Base-by-base conservation (phyloP, 1,140 invertebrate genomes). In the Drosophila willistoni region DNA sequence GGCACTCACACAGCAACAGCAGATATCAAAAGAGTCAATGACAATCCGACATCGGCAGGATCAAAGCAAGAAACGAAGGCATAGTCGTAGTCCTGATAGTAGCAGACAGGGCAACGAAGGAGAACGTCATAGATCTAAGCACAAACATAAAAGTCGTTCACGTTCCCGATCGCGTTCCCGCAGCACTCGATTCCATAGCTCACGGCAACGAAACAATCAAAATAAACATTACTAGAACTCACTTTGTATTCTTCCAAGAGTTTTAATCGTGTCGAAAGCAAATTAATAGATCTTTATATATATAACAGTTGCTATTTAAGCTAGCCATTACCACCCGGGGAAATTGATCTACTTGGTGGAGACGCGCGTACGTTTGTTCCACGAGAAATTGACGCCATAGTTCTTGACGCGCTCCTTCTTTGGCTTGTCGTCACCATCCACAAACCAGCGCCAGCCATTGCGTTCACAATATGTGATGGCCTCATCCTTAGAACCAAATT, bases 381-480 rank as follows among this genome's bases (percentile, higher is more conserved):
- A 99, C 3, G 98, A 94, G 93, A 99, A 99, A 92, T 99, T 99
- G 13, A 95, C 91, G 67, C 97, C 98, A 92, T 99, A 99, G 44
- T 95, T 96, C 91, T 99, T 98, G n/a, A 95, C 94, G 77, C 95
- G 97, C 70, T 95, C 95, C 33, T 95, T 94, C 81, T 96, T 95
- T 42, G 95, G 94, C 42, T 94, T 93, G 61, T 95, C 94, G 25
- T 94, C 94, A 63, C 94, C 94, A 85, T 97, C 96, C 19, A 99
- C 91, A 81, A 94, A 97, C 93, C 96, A 99, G 13, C 94, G 93
- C 97, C 97, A 99, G 7, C 97, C 97, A 94, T 99, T 99, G 92
- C 98, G 98, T 84, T 99, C 96, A 93, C 98, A 99, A 91, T 97
- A 97, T 3, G 94, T 94, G 57, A 98, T 96, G 2, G 99, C 99